A percentile compares a stretch with the other conserved stretches of the same genome.
These are phyloP conservation scores for Coreoperca whiteheadi DNA, from an alignment of 2,113 vertebrate species.

Conservation along the genomic window DNA sequence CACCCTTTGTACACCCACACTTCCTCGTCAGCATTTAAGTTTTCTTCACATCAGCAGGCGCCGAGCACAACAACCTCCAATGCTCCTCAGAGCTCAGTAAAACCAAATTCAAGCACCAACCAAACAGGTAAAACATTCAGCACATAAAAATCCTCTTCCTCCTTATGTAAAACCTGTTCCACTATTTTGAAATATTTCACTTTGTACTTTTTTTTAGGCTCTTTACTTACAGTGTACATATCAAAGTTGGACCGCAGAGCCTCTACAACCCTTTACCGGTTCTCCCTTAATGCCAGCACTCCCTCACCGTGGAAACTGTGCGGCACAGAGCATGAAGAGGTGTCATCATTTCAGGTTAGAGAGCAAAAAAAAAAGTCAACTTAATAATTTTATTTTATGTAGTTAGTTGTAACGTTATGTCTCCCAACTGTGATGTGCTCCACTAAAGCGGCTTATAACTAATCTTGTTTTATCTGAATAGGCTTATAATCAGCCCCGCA, in stretches of 20 bases:
- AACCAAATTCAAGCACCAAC: slow-evolving; percentile 47
- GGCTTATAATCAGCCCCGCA: slow-evolving; percentile 93
- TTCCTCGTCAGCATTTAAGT: slow-evolving; percentile 84
- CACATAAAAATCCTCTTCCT: neutral
- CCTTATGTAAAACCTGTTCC: neutral
- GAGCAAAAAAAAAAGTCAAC: neutral
- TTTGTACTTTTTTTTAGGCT: slow-evolving; percentile 80
- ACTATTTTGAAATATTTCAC: neutral
- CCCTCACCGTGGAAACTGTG: slow-evolving; percentile 90
- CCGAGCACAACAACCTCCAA: slow-evolving; percentile 57
- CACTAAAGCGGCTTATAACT: slow-evolving; percentile 37
- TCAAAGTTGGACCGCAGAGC: slow-evolving; percentile 88
- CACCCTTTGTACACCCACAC: slow-evolving; percentile 88
- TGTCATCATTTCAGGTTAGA: slow-evolving; percentile 94
- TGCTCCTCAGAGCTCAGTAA: slow-evolving; percentile 21
- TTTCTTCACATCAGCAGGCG: slow-evolving; percentile 79
- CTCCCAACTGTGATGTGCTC: neutral
- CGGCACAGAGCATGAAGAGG: slow-evolving; percentile 86
- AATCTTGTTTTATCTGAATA: slow-evolving; percentile 75
- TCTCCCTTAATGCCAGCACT: slow-evolving; percentile 90
- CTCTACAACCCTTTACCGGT: slow-evolving; percentile 88
- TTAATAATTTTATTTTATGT: neutral
- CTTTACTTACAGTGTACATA: slow-evolving; percentile 90
- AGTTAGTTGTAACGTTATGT: slow-evolving; percentile 19
- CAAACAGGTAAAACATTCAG: slow-evolving; percentile 63